These are phyloP conservation scores for Slavum lentiscoides DNA, from an alignment of 2,888 invertebrate species.

Conservation along the genomic window DNA sequence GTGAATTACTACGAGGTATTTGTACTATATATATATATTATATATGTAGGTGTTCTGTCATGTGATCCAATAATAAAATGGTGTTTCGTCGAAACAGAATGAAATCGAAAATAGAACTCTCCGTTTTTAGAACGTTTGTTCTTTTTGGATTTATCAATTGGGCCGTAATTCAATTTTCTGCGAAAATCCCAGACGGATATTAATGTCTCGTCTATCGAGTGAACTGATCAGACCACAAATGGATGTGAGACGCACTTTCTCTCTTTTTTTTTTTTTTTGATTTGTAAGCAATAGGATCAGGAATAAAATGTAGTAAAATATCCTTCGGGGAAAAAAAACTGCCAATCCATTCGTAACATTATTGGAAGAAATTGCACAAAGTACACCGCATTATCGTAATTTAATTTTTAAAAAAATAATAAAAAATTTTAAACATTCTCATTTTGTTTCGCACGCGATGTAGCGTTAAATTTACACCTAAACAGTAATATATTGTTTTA, in stretches of 20 bases:
- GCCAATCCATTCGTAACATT: background rate
- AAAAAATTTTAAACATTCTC: no score
- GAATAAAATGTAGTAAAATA: conserved; percentile 11
- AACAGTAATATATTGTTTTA: no score
- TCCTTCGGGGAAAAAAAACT: background rate
- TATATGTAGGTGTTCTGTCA: background rate
- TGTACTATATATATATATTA: background rate
- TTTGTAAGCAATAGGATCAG: background rate
- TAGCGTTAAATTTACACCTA: no score
- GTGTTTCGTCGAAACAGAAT: background rate
- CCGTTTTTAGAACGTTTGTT: background rate
- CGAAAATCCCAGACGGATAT: conserved; percentile 3
- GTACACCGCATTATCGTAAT: background rate
- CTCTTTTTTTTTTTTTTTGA: background rate
- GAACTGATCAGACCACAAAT: conserved; percentile 29
- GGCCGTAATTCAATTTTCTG: background rate
- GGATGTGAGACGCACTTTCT: background rate
- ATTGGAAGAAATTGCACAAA: background rate
- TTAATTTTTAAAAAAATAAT: background rate
- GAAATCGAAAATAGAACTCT: background rate
- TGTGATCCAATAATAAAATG: background rate
- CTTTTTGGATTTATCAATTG: conserved; percentile 9
- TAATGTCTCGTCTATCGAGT: conserved; percentile 3
- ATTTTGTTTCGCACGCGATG: no score
- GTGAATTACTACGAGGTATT: background rate